Evolutionary conservation across 2,797 vertebrate species (phyloP), one percentile per base, ranked within the genome.

Genomic region (Manis pentadactyla): DNA sequence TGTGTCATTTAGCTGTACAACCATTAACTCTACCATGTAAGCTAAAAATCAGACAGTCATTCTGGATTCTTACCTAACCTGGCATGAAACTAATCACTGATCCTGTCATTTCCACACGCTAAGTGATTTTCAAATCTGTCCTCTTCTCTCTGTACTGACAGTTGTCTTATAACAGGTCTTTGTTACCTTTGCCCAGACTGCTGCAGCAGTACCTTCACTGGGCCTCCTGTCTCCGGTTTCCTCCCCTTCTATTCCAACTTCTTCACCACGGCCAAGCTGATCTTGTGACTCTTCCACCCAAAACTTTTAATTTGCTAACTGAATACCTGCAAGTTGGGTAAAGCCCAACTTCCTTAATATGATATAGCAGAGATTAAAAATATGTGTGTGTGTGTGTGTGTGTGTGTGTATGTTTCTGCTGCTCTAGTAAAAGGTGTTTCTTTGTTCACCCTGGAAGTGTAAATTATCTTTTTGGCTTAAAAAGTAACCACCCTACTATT

Each of bases 311-410:
- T 90, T 95, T 71, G 57, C 73, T 90, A 93, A 78, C 57, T 23
- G 92, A 87, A 95, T 87, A 69, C 57, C 63, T 88, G 18, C 34
- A 79, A 21, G 34, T 46, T 95, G 81, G 86, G 64, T 49, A 81
- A 75, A 93, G 63, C 42, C 90, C 95, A 86, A 55, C 77, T 97
- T 93, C 95, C 94, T 96, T 95, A 96, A 97, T 91, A 46, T 53
- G 89, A 71, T 93, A 90, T 7, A 90, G 37, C 39, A 68, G 90
- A 57, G 63, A 85, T 81, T 46, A 63, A 63, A 96, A 88, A 49
- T 74, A 21, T 71, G 66, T 83, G 55, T 42, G 37, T 39, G 37
- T 39, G 49, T 74, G 31, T 71, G 66, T 83, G 55, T 42, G 7
- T 53, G 4, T 57, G 27, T 75, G 51, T 46, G 75, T 90, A 63